Conservation (phyloP, 2,888 invertebrate species). For the Arctia plantaginis region DNA sequence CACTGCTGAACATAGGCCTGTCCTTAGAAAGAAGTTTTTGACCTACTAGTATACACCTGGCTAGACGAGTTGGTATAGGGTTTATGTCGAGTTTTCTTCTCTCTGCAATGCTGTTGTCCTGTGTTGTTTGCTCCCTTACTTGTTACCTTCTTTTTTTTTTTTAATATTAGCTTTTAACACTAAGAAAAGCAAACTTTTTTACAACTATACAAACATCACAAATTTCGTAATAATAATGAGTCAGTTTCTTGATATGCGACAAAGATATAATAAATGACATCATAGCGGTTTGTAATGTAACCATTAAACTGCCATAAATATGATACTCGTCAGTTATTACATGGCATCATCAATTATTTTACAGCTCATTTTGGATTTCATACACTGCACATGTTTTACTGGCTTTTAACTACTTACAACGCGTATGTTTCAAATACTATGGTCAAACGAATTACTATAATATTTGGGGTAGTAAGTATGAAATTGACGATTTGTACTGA, state of each 20-base stretch:
- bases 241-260: conserved; percentile 1
- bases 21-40: too few relatives aligned
- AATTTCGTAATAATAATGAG: background rate
- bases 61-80: too few relatives aligned
- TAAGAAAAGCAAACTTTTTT: background rate
- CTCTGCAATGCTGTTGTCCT: too few relatives aligned
- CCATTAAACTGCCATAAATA: conserved; percentile 1
- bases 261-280: conserved; percentile 9
- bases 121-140: background rate
- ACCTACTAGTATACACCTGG: too few relatives aligned
- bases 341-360: background rate
- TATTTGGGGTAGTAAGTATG: too few relatives aligned
- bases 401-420: background rate
- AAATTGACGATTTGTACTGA: too few relatives aligned
- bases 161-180: background rate
- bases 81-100: too few relatives aligned
- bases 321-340: background rate
- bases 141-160: background rate
- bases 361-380: background rate
- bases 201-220: background rate
- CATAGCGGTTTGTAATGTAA: background rate
- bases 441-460: background rate
- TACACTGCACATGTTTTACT: background rate
- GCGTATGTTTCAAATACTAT: background rate
- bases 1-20: too few relatives aligned